Evolutionary conservation across 2,888 invertebrate species (phyloP), one percentile per base, ranked within the genome.

Genomic region (Lycia hirtaria): DNA sequence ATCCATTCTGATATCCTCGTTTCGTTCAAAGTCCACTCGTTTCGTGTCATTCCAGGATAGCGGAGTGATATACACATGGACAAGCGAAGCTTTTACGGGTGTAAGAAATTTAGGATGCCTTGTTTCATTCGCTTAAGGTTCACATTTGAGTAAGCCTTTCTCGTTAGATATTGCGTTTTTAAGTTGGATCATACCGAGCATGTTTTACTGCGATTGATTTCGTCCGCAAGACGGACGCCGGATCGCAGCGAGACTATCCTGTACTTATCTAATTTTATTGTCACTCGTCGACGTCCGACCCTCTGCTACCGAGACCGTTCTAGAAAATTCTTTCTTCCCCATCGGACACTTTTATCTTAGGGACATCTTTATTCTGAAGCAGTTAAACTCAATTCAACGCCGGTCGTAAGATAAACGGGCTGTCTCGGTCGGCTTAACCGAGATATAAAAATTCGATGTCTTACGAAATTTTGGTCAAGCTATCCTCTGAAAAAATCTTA

Each of bases 201-300:
- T 87, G 89, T 90, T 90, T 90, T 89, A 88, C 86, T 88, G 83
- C 88, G 89, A 90, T 91, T 91, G 90, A 90, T 89, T 89, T 82
- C 80, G 80, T 83, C 86, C 83, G 71, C 85, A 87, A 86, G 86
- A 83, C 84, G 83, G 82, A 85, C 79, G 78, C 76, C 66, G 79
- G 78, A 74, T 78, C 76, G 73, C 67, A 80, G 76, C 82, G 78
- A 75, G 80, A 80, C 84, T 84, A 85, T 88, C 86, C 87, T 79
- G 85, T 85, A 90, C 88, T 90, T 91, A 90, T 91, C 90, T 91
- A 89, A 91, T 91, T 91, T 91, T 91, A 91, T 89, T 90, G 89
- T 91, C 89, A 90, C 85, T 84, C 82, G 81, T 75, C 79, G 80
- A 77, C 78, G 79, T 75, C 77, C 74, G 75, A 85, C 85, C 85